Base-by-base conservation (phyloP, 2,113 vertebrate species). In the Ploceus nigricollis region DNA sequence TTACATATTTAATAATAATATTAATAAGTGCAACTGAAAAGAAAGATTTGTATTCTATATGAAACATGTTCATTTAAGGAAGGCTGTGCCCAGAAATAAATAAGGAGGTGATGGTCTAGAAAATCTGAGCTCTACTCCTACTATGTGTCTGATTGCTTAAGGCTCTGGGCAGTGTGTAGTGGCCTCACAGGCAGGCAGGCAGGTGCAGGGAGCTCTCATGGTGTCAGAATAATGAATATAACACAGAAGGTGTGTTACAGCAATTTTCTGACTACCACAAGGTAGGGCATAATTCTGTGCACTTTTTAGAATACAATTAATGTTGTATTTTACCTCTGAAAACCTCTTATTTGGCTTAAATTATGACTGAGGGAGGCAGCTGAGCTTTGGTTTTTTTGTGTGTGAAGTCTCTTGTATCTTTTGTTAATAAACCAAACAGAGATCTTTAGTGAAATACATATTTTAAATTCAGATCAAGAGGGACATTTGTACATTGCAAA, bases 121-220 rank as follows among this genome's bases (percentile, higher is more conserved):
- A 75, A 47, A 53, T 7, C n/a, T 54, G 31, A 79, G 23, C 45
- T 85, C 45, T 25, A 18, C 21, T 85, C 58, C 22, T 19, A 11
- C 39, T 30, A 11, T 0, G 4, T 39, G 23, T 19, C 44, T n/a
- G 37, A 45, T 23, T 39, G 56, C 61, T 21, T 24, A 51, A 47
- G 76, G 42, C 23, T 86, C 39, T 23, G 39, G 7, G 6, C 3
- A 10, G 30, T 0, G 0, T 2, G 25, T 11, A 17, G 53, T 5
- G 47, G 19, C 16, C 30, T 7, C 58, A 30, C 31, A 76, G 31
- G 31, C 35, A 66, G 48, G 30, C 0, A 2, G 18, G 57, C 24
- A 57, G 39, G 31, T 17, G 60, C 13, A 72, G 53, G 6, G 54
- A 25, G 69, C 58, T 35, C 78, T 85, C 33, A 6, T 11, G 37